Percentiles rank a stretch among this genome's conserved stretches.
These are phyloP conservation scores for Lutjanus argentimaculatus DNA, from an alignment of 2,797 vertebrate species.

Conservation along the genomic window DNA sequence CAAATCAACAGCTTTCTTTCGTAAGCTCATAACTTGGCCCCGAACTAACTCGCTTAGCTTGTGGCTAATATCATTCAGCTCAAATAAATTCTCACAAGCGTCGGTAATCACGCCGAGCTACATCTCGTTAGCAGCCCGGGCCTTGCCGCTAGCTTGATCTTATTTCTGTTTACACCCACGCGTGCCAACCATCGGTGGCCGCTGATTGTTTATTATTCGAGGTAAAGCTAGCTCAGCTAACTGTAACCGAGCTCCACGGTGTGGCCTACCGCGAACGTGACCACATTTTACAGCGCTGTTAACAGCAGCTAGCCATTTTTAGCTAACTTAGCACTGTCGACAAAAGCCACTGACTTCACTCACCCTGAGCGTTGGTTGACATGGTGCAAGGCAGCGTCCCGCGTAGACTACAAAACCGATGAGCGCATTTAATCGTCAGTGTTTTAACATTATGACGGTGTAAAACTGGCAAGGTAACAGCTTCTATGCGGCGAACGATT, in stretches of 20 bases:
- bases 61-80: neutral
- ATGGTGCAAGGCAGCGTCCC: conserved; percentile 77
- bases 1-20: neutral
- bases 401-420: conserved; percentile 52
- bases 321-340: conserved; percentile 37
- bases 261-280: conserved; percentile 37
- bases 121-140: neutral
- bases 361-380: conserved; percentile 83
- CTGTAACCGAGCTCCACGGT: neutral
- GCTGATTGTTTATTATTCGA: no score
- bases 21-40: no score
- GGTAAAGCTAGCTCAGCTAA: neutral
- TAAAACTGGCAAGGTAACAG: conserved; percentile 8
- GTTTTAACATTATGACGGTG: conserved; percentile 16
- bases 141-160: neutral
- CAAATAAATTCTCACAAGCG: neutral
- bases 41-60: neutral
- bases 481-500: conserved; percentile 37
- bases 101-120: neutral
- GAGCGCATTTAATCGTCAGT: conserved; percentile 69
- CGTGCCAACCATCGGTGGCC: no score
- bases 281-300: conserved; percentile 1
- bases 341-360: conserved; percentile 47
- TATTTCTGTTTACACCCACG: neutral
- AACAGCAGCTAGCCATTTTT: conserved; percentile 13